Conservation (phyloP, 2,888 invertebrate species). For the Drosophila subsilvestris region DNA sequence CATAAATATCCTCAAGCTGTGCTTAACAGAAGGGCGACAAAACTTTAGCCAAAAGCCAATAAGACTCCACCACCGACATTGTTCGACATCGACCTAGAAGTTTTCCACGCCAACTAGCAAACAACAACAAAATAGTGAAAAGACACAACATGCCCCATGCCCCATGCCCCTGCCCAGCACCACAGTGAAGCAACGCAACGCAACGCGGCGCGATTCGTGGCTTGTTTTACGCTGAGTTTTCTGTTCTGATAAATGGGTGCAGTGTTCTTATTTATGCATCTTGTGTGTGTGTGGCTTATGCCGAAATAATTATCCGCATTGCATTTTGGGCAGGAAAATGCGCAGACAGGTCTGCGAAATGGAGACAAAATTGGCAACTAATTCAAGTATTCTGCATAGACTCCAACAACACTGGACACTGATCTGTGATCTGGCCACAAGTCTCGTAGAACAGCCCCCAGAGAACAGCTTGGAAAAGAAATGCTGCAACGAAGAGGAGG, state of each 20-base stretch:
- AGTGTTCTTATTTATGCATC: conserved; percentile 39
- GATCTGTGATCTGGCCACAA: background rate
- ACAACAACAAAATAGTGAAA: conserved; percentile 7
- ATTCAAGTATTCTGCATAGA: conserved; percentile 4
- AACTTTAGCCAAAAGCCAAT: background rate
- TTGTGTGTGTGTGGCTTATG: conserved; percentile 27
- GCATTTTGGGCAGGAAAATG: conserved; percentile 26
- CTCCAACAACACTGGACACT: no score
- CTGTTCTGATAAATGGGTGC: conserved; percentile 43
- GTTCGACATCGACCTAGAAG: conserved; percentile 32
- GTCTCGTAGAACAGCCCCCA: no score
- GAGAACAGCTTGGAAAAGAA: no score
- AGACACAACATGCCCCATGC: conserved; percentile 32
- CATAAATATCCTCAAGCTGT: background rate
- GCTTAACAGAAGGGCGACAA: background rate
- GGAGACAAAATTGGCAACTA: background rate
- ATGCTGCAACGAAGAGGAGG: no score
- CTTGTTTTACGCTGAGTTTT: conserved; percentile 20
- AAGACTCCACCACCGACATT: conserved; percentile 1
- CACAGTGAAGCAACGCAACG: background rate
- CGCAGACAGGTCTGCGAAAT: conserved; percentile 1
- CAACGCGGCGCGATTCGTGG: conserved; percentile 30
- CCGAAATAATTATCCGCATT: conserved; percentile 49
- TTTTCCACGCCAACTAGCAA: conserved; percentile 26
- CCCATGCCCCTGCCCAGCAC: no score